phyloP scores from a whole-genome alignment of 2,888 invertebrate species.

The Drosophila hawaiiensis region DNA sequence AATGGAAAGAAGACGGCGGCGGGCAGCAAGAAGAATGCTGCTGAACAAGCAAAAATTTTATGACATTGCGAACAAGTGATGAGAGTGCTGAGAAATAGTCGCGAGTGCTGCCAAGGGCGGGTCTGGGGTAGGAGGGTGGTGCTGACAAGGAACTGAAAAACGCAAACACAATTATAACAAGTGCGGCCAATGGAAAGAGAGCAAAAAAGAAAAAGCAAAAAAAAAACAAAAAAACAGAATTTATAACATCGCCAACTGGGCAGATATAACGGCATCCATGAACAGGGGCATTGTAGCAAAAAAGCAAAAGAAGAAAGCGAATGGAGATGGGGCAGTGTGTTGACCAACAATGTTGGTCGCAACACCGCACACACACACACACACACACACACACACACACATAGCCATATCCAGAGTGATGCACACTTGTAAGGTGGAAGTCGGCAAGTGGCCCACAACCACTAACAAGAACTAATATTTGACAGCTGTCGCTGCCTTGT shows the following conservation, averaged over 20 bases:
- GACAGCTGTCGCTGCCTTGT: constrained; percentile 47
- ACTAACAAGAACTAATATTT: constrained; percentile 65
- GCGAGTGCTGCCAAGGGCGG: background rate
- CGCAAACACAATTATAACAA: constrained; percentile 78
- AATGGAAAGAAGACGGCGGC: constrained; percentile 37
- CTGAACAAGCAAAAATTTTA: constrained; percentile 78
- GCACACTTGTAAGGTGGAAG: constrained; percentile 13
- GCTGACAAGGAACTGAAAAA: constrained; percentile 64
- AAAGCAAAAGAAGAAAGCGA: background rate
- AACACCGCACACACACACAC: constrained; percentile 44
- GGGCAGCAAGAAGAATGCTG: constrained; percentile 60
- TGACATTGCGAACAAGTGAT: constrained; percentile 70
- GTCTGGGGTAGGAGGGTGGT: background rate
- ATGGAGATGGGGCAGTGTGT: constrained; percentile 53
- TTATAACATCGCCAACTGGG: constrained; percentile 30
- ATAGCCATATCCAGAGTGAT: background rate
- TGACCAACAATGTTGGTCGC: constrained; percentile 80
- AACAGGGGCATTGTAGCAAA: constrained; percentile 12
- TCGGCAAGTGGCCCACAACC: constrained; percentile 44
- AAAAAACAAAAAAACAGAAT: constrained; percentile 18
- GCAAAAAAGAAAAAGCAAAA: constrained; percentile 12
- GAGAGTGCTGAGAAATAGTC: constrained; percentile 24
- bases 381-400: constrained; percentile 6
- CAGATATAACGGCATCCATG: constrained; percentile 42
- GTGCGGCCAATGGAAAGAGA: constrained; percentile 58